phyloP scores from a whole-genome alignment of 2,797 vertebrate genomes.

The Gouania willdenowi region DNA sequence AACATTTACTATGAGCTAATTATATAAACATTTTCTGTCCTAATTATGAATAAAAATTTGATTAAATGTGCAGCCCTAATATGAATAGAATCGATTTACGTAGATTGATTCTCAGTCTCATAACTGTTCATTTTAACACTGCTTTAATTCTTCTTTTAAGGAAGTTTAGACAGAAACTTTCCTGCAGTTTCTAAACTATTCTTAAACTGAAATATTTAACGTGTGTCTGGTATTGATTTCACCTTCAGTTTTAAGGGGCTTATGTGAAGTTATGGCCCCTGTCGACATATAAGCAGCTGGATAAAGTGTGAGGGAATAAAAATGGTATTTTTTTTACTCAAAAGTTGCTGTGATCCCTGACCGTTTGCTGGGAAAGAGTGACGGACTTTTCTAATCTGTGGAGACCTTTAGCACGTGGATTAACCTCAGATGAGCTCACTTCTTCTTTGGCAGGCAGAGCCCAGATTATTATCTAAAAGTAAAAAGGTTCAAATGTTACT shows the following conservation, averaged over 20 bases:
- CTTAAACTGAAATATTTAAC: slow-evolving; percentile 33
- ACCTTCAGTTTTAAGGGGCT: slow-evolving; percentile 34
- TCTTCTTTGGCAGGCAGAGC: slow-evolving; percentile 3
- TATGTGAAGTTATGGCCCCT: slow-evolving; percentile 22
- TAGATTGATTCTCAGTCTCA: too few species aligned
- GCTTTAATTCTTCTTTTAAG: too few species aligned
- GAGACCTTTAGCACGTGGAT: slow-evolving; percentile 61
- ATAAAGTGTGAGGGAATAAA: slow-evolving; percentile 39
- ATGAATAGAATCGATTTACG: too few species aligned
- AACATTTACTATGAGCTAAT: too few species aligned
- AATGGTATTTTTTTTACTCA: slow-evolving; percentile 42
- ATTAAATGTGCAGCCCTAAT: too few species aligned
- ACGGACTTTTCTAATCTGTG: slow-evolving; percentile 48
- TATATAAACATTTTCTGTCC: too few species aligned
- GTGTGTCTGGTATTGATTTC: slow-evolving; percentile 41
- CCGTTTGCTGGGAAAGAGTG: slow-evolving; percentile 42
- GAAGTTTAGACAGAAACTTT: too few species aligned
- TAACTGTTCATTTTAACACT: too few species aligned
- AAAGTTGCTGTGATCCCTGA: slow-evolving; percentile 62
- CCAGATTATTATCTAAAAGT: too few species aligned
- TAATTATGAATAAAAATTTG: too few species aligned
- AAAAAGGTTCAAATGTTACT: too few species aligned
- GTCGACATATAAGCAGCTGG: slow-evolving; percentile 32
- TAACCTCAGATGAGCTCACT: slow-evolving; percentile 39
- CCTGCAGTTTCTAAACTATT: slow-evolving; percentile 8